Percentiles rank a stretch among this genome's conserved stretches.
phyloP scores from a whole-genome alignment of 2,888 invertebrate species.

The Caenorhabditis becei region DNA sequence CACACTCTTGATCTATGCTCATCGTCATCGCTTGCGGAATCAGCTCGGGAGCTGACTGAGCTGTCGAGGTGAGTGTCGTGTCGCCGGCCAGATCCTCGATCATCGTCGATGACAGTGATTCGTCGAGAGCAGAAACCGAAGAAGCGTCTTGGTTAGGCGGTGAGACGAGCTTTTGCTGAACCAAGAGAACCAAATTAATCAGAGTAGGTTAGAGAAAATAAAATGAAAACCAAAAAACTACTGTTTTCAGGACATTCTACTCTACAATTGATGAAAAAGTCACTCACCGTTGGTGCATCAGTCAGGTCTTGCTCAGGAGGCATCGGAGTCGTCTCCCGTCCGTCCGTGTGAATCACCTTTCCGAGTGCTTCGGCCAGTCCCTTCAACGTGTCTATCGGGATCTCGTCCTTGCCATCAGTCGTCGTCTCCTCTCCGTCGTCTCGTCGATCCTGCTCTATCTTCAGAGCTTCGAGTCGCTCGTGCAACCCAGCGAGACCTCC shows the following conservation, averaged over 20 bases:
- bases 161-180: constrained; percentile 59
- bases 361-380: constrained; percentile 77
- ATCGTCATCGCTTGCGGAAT: constrained; percentile 35
- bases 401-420: constrained; percentile 53
- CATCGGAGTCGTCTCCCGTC: constrained; percentile 70
- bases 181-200: constrained; percentile 20
- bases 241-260: background rate
- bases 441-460: constrained; percentile 45
- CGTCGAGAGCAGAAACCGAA: constrained; percentile 1
- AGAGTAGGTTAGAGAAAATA: constrained; percentile 25
- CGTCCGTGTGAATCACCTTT: constrained; percentile 75
- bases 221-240: background rate
- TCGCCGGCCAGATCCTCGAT: constrained; percentile 37
- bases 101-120: constrained; percentile 16
- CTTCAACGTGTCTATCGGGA: constrained; percentile 76
- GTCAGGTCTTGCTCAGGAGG: constrained; percentile 59
- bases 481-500: constrained; percentile 50
- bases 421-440: constrained; percentile 49
- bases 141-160: constrained; percentile 55
- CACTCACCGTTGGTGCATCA: constrained; percentile 41
- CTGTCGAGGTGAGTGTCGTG: constrained; percentile 17
- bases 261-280: background rate
- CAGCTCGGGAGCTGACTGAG: background rate
- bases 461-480: constrained; percentile 54
- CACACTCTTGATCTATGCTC: constrained; percentile 51